Evolutionary conservation across 2,113 vertebrate genomes (phyloP).

Genomic region (Dicrurus megarhynchus): DNA sequence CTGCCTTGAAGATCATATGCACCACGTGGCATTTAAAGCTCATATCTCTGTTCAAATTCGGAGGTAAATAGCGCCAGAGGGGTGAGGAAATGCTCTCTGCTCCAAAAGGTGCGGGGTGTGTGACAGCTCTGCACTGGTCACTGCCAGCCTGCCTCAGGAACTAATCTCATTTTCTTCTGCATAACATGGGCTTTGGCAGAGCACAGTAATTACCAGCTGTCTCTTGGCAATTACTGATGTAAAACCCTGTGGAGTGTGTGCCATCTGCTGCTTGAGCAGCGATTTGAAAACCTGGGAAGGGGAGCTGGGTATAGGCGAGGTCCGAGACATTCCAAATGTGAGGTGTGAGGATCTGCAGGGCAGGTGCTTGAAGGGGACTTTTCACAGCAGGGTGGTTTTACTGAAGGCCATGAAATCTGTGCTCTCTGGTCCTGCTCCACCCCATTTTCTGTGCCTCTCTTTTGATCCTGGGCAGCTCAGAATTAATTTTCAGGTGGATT

Average conservation of each 20-base stretch:
- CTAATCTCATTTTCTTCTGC: background rate
- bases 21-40: background rate
- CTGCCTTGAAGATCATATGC: background rate
- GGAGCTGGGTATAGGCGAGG: rapidly evolving
- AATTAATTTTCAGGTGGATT: background rate
- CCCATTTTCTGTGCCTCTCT: background rate
- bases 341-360: background rate
- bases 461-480: background rate
- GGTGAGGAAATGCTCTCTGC: background rate
- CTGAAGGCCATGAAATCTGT: background rate
- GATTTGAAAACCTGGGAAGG: background rate
- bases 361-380: background rate
- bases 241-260: background rate
- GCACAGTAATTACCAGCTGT: background rate
- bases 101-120: background rate
- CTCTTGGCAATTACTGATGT: background rate
- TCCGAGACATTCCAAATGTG: background rate
- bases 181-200: background rate
- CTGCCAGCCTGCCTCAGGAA: background rate
- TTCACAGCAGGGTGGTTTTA: background rate
- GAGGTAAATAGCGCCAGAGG: background rate
- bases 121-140: background rate
- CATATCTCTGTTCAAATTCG: rapidly evolving
- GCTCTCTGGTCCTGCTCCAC: background rate
- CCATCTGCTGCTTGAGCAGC: background rate